Percentiles rank a stretch among this genome's conserved stretches.
Evolutionary conservation across 2,797 vertebrate species (phyloP).

Genomic region (Delichon dasypus): DNA sequence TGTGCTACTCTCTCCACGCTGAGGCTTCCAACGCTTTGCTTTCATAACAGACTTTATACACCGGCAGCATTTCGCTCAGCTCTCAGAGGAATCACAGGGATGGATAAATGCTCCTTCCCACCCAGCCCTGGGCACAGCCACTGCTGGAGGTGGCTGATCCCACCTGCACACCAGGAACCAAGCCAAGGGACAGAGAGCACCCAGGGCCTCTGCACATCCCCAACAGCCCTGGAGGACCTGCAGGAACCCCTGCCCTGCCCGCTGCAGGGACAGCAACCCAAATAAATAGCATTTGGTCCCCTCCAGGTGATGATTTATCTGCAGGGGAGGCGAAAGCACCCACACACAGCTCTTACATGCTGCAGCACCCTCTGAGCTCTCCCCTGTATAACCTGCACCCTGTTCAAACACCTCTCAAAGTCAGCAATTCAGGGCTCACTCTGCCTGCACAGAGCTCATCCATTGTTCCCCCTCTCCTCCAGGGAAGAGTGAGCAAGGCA

Average conservation of each 20-base stretch:
- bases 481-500: not conserved
- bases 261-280: not conserved
- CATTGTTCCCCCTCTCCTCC: not conserved
- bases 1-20: not conserved
- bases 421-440: not conserved
- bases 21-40: not conserved
- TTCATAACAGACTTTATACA: not conserved
- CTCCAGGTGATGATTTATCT: not conserved
- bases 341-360: accelerated
- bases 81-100: not conserved
- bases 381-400: not conserved
- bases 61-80: not conserved
- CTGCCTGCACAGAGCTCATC: not conserved
- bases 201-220: not conserved
- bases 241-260: not conserved
- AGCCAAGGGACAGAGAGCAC: not conserved
- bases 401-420: not conserved
- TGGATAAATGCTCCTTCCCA: not conserved
- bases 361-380: not conserved
- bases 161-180: not conserved
- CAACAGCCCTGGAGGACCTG: accelerated
- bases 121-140: not conserved
- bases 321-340: not conserved
- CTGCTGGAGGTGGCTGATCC: not conserved
- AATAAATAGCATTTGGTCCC: not conserved